Conservation (phyloP, 1,140 invertebrate genomes). For the Drosophila tropicalis region DNA sequence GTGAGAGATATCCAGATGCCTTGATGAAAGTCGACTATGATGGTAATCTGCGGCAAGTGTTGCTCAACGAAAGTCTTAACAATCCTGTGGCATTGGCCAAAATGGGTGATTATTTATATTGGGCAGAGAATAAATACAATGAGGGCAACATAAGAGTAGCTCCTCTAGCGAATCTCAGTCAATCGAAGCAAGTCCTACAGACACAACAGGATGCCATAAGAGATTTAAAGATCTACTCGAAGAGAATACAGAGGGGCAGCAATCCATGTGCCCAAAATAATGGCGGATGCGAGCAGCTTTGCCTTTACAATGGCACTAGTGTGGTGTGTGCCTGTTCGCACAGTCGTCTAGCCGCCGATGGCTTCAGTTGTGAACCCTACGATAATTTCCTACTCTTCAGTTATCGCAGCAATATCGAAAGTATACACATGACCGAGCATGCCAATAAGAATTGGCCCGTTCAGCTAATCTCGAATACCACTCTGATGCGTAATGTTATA, state of each 20-base stretch:
- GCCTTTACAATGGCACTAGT: conserved; percentile 89
- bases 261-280: conserved; percentile 89
- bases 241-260: conserved; percentile 84
- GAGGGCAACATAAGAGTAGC: conserved; percentile 88
- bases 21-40: conserved; percentile 92
- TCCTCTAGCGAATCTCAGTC: conserved; percentile 85
- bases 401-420: conserved; percentile 89
- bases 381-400: conserved; percentile 91
- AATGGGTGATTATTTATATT: conserved; percentile 73
- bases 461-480: conserved; percentile 87
- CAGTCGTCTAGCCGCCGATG: conserved; percentile 87
- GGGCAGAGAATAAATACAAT: conserved; percentile 85
- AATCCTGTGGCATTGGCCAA: conserved; percentile 89
- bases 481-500: conserved; percentile 91
- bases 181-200: conserved; percentile 85
- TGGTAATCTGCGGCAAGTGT: conserved; percentile 87
- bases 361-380: conserved; percentile 88
- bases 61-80: conserved; percentile 89
- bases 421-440: conserved; percentile 89
- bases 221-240: conserved; percentile 87
- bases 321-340: conserved; percentile 90
- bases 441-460: conserved; percentile 90
- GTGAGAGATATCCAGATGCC: conserved; percentile 90
- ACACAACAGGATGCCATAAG: conserved; percentile 88
- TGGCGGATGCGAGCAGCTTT: conserved; percentile 91